Evolutionary conservation across 1,140 invertebrate genomes (phyloP), one percentile per base, ranked within the genome.

Genomic region (Sycophila sp.): DNA sequence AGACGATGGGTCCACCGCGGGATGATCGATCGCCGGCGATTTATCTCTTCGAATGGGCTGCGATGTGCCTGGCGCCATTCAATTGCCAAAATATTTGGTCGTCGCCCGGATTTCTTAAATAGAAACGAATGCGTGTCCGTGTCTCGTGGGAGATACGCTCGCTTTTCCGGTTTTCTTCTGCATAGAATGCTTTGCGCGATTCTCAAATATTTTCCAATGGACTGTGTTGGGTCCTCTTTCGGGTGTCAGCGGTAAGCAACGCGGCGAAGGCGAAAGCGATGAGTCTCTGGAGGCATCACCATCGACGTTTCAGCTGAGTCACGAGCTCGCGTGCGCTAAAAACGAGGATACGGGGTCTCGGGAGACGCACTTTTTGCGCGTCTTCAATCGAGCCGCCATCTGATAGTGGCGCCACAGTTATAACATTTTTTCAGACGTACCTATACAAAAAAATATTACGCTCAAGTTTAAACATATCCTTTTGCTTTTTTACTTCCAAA

Each of bases 281-380:
- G 76, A 76, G 79, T 78, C 80, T 76, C 81, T 24, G 42, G 80
- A 79, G 82, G 76, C 42, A 32, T 76, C 71, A 73, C 24, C 58
- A 76, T 79, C 75, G 32, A 36, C 19, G 67, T 72, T 80, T 24
- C 19, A 19, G 82, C 82, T 81, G 82, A 83, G 76, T 83, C 81
- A 83, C 76, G 76, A 69, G 62, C 34, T 76, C 75, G 74, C 75
- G 75, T 74, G 76, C 75, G 74, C 74, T 76, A 71, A 79, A 74
- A 75, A 71, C 69, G 58, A 75, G 71, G 67, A 73, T 60, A 70
- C 63, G 11, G 36, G 47, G 22, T 76, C 76, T 75, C 75, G 59
- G 28, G 76, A 69, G 79, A 78, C 34, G 55, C 42, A 53, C 45
- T 53, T 67, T 49, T 67, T 64, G 60, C 36, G 28, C 49, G 36